phyloP scores from a whole-genome alignment of 1,140 invertebrate genomes.

The Pinna nobilis region DNA sequence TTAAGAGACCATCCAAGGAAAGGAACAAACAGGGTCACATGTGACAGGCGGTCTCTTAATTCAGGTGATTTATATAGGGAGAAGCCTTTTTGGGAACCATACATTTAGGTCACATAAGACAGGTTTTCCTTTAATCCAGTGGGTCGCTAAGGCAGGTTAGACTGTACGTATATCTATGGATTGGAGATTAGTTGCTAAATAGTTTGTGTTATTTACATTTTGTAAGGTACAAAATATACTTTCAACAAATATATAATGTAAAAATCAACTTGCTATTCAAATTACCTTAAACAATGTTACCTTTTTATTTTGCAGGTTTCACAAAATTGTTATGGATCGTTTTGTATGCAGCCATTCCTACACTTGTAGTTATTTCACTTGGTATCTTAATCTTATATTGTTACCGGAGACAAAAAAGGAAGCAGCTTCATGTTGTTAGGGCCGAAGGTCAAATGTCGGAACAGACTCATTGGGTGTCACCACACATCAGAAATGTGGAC shows the following conservation, averaged over 20 bases:
- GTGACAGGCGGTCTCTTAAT: too few species aligned
- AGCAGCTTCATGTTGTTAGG: constrained; percentile 33
- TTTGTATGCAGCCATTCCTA: constrained; percentile 36
- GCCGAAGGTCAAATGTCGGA: constrained; percentile 22
- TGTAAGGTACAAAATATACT: too few species aligned
- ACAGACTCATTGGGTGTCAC: constrained; percentile 47
- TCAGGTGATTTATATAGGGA: too few species aligned
- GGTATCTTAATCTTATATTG: constrained; percentile 24
- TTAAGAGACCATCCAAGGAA: too few species aligned
- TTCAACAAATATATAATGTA: not conserved
- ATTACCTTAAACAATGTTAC: not conserved
- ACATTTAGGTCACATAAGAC: too few species aligned
- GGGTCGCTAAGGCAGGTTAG: too few species aligned
- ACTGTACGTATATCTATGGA: not conserved
- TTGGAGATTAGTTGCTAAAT: not conserved
- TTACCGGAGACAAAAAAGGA: constrained; percentile 24
- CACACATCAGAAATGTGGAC: constrained; percentile 39
- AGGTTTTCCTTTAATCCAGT: too few species aligned
- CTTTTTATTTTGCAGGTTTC: constrained; percentile 26
- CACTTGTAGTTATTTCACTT: constrained; percentile 22
- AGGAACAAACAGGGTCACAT: too few species aligned
- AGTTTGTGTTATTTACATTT: too few species aligned
- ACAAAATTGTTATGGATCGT: constrained; percentile 27
- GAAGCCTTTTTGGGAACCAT: too few species aligned
- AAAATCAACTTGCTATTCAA: not conserved